Percentiles rank a stretch among this genome's conserved stretches.
Evolutionary conservation across 2,888 invertebrate genomes (phyloP).

Genomic region (Desoria tigrina): DNA sequence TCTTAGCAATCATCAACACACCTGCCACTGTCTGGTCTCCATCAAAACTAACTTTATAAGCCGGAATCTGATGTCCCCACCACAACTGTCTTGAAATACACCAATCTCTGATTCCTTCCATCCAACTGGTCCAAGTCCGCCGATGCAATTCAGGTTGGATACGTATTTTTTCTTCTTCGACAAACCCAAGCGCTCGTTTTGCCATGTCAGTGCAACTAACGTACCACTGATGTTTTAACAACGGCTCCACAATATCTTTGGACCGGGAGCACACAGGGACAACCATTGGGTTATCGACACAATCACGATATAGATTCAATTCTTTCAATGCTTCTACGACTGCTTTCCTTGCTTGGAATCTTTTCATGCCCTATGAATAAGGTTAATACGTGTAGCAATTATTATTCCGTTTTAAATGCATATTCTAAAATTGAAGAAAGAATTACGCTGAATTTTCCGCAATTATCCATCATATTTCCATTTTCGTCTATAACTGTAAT

Average conservation of each 20-base stretch:
- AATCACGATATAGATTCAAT: slow-evolving; percentile 72
- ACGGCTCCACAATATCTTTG: slow-evolving; percentile 94
- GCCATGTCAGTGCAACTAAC: slow-evolving; percentile 90
- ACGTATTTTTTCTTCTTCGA: slow-evolving; percentile 75
- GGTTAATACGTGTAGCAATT: not conserved
- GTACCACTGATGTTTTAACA: slow-evolving; percentile 97
- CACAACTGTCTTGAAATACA: slow-evolving; percentile 97
- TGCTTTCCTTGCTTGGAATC: slow-evolving; percentile 84
- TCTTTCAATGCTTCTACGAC: slow-evolving; percentile 76
- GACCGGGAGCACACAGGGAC: slow-evolving; percentile 94
- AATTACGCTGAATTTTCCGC: slow-evolving; percentile 72
- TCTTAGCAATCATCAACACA: not conserved
- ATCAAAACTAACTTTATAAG: slow-evolving; percentile 70
- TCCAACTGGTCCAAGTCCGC: slow-evolving; percentile 94
- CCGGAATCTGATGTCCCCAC: slow-evolving; percentile 99
- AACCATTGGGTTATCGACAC: slow-evolving; percentile 90
- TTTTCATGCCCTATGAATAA: slow-evolving; percentile 72
- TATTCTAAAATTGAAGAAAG: not conserved
- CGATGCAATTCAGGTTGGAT: slow-evolving; percentile 88
- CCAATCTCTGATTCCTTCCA: slow-evolving; percentile 96
- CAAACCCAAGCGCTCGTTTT: slow-evolving; percentile 75
- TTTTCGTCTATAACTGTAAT: slow-evolving; percentile 88
- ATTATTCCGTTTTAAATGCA: not conserved
- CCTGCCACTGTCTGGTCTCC: slow-evolving; percentile 14
- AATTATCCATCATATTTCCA: slow-evolving; percentile 79